Base-by-base conservation (phyloP, 2,888 invertebrate species). In the Acleris emargana region DNA sequence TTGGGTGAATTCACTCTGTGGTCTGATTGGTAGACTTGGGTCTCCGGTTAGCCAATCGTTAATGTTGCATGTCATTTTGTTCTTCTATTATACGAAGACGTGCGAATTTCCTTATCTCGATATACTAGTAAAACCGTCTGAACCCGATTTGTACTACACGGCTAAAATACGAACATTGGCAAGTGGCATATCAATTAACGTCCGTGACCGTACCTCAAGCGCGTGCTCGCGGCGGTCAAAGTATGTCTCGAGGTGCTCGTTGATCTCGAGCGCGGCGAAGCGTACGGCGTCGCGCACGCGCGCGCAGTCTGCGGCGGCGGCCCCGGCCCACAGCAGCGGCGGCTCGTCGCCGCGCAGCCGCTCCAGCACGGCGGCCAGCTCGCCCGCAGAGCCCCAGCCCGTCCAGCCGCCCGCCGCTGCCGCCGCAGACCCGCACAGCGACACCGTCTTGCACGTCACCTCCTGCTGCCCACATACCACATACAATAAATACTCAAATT, bases 211-310 rank as follows among this genome's bases (percentile, higher is more conserved):
- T n/a, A n/a, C 97, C 94, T 97, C 96, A 0, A 95, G 91, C 0
- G 97, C 96, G 78, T 98, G 97, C 81, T 99, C 98, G 75, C 97
- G 96, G 67, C 97, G 95, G 84, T 99, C 98, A 74, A 97, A 95
- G 84, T 97, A 98, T 0, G 98, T 99, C 85, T 99, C 99, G 72
- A 98, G 94, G 85, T 99, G 99, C 79, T 99, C 99, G 77, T 98
- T 97, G 72, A 99, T 96, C 86, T 99, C 98, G 47, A 99, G 93
- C 78, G 98, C 95, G 71, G 97, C 96, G 84, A 97, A 98, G 58
- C 97, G 95, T 61, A 99, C 94, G 3, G 96, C 95, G 84, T 99
- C 98, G 6, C 96, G 94, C 9, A 98, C 93, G 62, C 95, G 93
- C 16, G 95, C 93, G 72, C 91, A 89, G 66, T 96, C 96, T 25